These are phyloP conservation scores for Emberiza fucata DNA, from an alignment of 2,113 vertebrate species.

Conservation along the genomic window DNA sequence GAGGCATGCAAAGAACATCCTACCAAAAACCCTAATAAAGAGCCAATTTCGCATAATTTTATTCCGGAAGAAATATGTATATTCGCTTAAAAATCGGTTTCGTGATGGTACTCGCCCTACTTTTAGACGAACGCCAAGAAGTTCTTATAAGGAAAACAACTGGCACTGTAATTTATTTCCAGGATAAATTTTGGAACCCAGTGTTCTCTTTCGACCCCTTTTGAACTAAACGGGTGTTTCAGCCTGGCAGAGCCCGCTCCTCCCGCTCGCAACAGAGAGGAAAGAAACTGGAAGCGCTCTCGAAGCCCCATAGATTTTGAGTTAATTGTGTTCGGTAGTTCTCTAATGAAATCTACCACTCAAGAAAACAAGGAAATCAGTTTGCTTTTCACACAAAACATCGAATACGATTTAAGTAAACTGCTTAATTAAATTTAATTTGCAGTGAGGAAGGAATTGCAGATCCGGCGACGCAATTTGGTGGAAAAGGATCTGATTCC, in stretches of 20 bases:
- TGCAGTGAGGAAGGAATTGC: conserved; percentile 38
- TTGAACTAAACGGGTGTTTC: background rate
- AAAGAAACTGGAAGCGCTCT: background rate
- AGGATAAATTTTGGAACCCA: background rate
- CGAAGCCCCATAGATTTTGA: background rate
- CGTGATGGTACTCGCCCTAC: background rate
- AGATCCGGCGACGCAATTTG: conserved; percentile 43
- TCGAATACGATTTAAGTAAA: conserved; percentile 49
- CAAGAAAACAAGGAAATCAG: conserved; percentile 30
- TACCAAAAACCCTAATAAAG: background rate
- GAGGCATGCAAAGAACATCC: background rate
- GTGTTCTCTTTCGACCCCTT: background rate
- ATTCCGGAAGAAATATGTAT: background rate
- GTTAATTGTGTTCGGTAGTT: background rate
- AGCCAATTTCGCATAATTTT: background rate
- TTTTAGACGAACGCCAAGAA: background rate
- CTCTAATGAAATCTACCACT: background rate
- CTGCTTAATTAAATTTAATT: conserved; percentile 63
- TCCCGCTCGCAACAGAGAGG: background rate
- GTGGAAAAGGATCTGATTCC: conserved; percentile 30
- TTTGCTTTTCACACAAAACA: conserved; percentile 64
- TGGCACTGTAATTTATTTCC: background rate
- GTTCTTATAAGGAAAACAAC: background rate
- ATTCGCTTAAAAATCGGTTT: background rate
- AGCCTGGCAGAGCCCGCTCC: background rate